phyloP scores from a whole-genome alignment of 2,888 invertebrate species.

The Pelosia muscerda region DNA sequence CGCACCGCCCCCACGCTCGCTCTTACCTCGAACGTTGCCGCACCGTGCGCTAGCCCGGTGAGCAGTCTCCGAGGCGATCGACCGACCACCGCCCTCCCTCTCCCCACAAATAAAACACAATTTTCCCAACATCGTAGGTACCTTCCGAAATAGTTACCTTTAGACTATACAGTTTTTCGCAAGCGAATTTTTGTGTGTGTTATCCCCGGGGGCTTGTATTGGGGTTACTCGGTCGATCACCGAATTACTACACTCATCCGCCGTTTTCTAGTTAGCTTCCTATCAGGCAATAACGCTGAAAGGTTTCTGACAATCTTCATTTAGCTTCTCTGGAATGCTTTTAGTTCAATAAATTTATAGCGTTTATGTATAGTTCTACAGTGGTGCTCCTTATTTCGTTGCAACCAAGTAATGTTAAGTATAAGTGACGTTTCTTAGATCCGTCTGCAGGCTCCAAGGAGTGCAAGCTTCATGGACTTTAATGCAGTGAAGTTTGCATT shows the following conservation, averaged over 20 bases:
- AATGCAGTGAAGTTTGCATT: not conserved
- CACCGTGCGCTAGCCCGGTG: constrained; percentile 59
- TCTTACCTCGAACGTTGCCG: constrained; percentile 70
- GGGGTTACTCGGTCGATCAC: constrained; percentile 62
- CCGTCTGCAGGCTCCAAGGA: constrained; percentile 6
- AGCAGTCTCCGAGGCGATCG: constrained; percentile 74
- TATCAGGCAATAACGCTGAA: constrained; percentile 38
- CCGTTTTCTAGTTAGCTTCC: constrained; percentile 16
- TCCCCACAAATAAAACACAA: constrained; percentile 65
- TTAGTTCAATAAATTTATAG: constrained; percentile 26
- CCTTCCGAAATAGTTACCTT: constrained; percentile 69
- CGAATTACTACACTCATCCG: not conserved
- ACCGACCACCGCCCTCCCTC: constrained; percentile 71
- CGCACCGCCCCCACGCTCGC: constrained; percentile 55
- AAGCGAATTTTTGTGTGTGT: constrained; percentile 42
- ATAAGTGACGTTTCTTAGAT: constrained; percentile 15
- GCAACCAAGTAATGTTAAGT: constrained; percentile 15
- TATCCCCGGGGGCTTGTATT: constrained; percentile 40
- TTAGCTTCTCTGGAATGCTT: constrained; percentile 31
- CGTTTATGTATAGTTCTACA: constrained; percentile 7
- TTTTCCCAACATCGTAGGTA: constrained; percentile 60
- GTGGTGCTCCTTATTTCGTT: constrained; percentile 7
- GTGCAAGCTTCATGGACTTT: not conserved
- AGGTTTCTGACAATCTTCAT: constrained; percentile 44
- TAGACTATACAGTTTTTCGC: constrained; percentile 54